phyloP scores from a whole-genome alignment of 2,797 vertebrate species.

The Jordanella pulchra region DNA sequence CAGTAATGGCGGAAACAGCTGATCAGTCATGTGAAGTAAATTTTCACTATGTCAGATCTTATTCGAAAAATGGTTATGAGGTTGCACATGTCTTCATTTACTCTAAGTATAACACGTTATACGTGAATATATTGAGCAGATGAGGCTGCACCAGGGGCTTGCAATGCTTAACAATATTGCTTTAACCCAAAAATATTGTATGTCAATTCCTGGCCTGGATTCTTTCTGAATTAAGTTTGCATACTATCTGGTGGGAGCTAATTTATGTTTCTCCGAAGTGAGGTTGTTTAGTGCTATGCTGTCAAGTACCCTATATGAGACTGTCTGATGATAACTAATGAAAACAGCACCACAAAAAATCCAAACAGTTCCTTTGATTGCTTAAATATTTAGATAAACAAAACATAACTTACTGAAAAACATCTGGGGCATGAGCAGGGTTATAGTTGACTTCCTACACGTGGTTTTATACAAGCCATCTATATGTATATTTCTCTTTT shows the following conservation, averaged over 20 bases:
- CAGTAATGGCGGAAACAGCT: too few relatives aligned
- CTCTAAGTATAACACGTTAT: too few relatives aligned
- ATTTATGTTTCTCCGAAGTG: too few relatives aligned
- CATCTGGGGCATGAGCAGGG: slow-evolving; percentile 6
- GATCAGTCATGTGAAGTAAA: too few relatives aligned
- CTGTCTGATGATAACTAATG: neutral
- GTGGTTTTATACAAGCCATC: slow-evolving; percentile 17
- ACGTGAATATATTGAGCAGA: too few relatives aligned
- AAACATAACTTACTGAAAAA: neutral
- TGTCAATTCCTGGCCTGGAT: neutral
- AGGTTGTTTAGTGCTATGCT: too few relatives aligned
- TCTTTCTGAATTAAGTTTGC: neutral
- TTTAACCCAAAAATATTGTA: neutral
- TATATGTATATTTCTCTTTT: slow-evolving; percentile 2
- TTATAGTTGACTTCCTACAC: slow-evolving; percentile 4
- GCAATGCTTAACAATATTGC: neutral
- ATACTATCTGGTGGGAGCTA: too few relatives aligned
- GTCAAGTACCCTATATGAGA: too few relatives aligned
- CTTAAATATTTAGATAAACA: neutral
- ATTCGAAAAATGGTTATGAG: too few relatives aligned
- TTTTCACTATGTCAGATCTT: too few relatives aligned
- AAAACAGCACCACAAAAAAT: neutral
- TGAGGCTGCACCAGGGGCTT: neutral
- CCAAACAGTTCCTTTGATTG: neutral
- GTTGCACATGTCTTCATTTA: too few relatives aligned